Percentiles rank a stretch among this genome's conserved stretches.
Evolutionary conservation across 2,888 invertebrate species (phyloP).

Genomic region (Drosophila silvestris): DNA sequence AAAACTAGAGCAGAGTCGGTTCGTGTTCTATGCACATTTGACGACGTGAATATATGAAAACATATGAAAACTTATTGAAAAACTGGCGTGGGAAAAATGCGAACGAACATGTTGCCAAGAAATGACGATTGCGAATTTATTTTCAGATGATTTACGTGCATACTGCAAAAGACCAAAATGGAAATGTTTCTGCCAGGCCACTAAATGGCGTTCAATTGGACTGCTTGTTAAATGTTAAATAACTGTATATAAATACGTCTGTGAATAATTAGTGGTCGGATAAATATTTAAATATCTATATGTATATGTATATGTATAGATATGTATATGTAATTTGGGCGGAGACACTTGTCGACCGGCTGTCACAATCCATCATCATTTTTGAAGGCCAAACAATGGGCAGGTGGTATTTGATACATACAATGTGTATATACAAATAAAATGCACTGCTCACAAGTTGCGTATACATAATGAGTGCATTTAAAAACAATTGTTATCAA

Average conservation of each 20-base stretch:
- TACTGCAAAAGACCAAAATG: constrained; percentile 18
- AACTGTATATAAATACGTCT: constrained; percentile 47
- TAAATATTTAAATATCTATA: constrained; percentile 4
- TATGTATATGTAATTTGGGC: not conserved
- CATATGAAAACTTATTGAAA: constrained; percentile 31
- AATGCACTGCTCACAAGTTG: constrained; percentile 26
- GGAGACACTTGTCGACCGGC: constrained; percentile 69
- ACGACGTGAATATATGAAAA: constrained; percentile 38
- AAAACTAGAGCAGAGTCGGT: constrained; percentile 72
- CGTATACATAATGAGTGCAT: constrained; percentile 30
- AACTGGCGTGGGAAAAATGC: constrained; percentile 71
- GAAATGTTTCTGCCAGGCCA: constrained; percentile 21
- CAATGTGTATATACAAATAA: not conserved
- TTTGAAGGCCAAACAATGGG: constrained; percentile 70
- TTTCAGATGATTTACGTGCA: constrained; percentile 48
- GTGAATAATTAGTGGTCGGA: constrained; percentile 52
- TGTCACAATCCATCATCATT: constrained; percentile 70
- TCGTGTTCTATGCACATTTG: constrained; percentile 57
- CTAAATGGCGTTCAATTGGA: constrained; percentile 35
- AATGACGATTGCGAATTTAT: constrained; percentile 72
- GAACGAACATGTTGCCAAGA: constrained; percentile 61
- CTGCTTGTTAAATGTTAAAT: constrained; percentile 48
- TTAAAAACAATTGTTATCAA: constrained; percentile 16
- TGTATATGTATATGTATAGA: not conserved
- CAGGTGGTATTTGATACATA: constrained; percentile 6